Base-by-base conservation (phyloP, 2,797 vertebrate species). In the Sebastes itinus region DNA sequence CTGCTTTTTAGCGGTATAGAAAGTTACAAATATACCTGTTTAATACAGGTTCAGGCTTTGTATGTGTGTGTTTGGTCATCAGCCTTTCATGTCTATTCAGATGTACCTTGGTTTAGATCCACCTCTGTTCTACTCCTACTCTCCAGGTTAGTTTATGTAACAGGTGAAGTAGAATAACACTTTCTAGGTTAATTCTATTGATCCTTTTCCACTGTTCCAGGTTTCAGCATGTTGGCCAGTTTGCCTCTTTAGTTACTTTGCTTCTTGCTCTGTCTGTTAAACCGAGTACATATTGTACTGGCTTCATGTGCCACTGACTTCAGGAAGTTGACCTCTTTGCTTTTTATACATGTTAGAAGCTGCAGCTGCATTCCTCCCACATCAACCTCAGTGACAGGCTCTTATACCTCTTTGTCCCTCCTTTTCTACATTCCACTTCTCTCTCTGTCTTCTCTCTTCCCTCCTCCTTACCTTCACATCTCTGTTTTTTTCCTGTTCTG, bases 331-430 rank as follows among this genome's bases (percentile, higher is more conserved):
- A 91, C 84, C 84, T 85, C 46, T 84, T 60, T 86, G 67, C 77
- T 76, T 82, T 65, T 87, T 82, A 66, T 89, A 78, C 88, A 79
- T 90, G 88, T 92, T 80, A 5, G 83, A 91, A 92, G 66, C 89
- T 91, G 88, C 79, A 86, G 85, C 87, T 84, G 80, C 87, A 91
- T 94, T 92, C 90, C 89, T 89, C 73, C 87, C 66, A 2, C 67
- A 74, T 88, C 68, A 83, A 11, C 74, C 35, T 69, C 72, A 56
- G 10, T 69, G 89, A 87, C 85, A 54, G 74, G 49, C 49, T 54
- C 49, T 54, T 54, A n/a, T 16, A 11, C 59, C 73, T 70, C 46
- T 68, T 56, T 56, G 55, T 82, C 56, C 33, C 55, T 85, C 67
- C 66, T 58, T 52, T 75, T 71, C 60, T 64, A 77, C 77, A 80